These are phyloP conservation scores for Neoaliturus tenellus DNA, from an alignment of 2,888 invertebrate genomes.

Conservation along the genomic window DNA sequence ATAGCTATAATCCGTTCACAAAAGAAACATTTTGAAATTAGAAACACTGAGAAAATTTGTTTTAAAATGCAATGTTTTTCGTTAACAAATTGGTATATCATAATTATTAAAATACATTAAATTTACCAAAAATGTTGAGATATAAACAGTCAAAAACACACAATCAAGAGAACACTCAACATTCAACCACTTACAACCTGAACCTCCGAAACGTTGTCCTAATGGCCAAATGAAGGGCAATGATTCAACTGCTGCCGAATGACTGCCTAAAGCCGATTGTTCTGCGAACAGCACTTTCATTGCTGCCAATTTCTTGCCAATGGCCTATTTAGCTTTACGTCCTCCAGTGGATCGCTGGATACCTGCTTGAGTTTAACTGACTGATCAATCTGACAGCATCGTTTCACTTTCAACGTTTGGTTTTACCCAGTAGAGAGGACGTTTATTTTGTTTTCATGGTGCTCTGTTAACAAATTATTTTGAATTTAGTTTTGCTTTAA, in stretches of 20 bases:
- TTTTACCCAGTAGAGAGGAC: too few relatives aligned
- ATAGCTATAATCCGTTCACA: too few relatives aligned
- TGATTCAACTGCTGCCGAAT: not conserved
- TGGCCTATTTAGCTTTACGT: constrained; percentile 1
- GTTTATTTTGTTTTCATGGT: too few relatives aligned
- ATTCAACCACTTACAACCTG: not conserved
- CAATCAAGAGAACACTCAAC: not conserved
- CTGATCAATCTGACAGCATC: not conserved
- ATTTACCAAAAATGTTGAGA: too few relatives aligned
- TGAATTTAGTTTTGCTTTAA: too few relatives aligned
- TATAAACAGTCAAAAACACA: not conserved
- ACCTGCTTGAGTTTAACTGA: not conserved
- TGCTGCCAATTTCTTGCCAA: constrained; percentile 31
- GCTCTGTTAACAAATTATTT: too few relatives aligned
- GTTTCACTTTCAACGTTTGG: too few relatives aligned
- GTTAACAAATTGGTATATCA: too few relatives aligned
- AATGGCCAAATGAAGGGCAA: constrained; percentile 3
- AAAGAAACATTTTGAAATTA: too few relatives aligned
- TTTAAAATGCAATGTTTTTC: too few relatives aligned
- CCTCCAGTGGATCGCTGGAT: not conserved
- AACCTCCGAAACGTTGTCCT: not conserved
- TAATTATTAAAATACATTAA: too few relatives aligned
- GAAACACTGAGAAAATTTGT: too few relatives aligned
- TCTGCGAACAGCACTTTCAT: constrained; percentile 22
- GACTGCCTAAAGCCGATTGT: not conserved